Evolutionary conservation across 2,888 invertebrate genomes (phyloP), one percentile per base, ranked within the genome.

Genomic region (Aleiodes alternator): DNA sequence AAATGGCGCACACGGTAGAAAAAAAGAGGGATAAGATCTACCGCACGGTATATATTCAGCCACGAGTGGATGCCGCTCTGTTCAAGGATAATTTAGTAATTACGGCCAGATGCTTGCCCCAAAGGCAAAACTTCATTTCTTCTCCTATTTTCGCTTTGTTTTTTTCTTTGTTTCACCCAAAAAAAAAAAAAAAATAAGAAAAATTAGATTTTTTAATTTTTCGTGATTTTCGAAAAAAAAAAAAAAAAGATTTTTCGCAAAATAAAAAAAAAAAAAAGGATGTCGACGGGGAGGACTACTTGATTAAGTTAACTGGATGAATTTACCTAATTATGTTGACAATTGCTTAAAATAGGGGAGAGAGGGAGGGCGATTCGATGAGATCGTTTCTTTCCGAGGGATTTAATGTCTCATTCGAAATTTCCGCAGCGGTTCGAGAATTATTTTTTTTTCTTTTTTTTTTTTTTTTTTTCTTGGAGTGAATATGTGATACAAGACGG

Each of bases 1-100:
- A 76, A 57, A 78, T 72, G 71, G 76, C 73, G 66, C 51, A 72
- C 75, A 56, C 43, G 4, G 43, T 43, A 9, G 9, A 43, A 23
- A 23, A 23, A 23, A 8, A 8, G 68, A 64, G 69, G 57, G 70
- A 73, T 70, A 70, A 69, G 70, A 74, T 74, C 74, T 74, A 53
- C 57, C 56, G 50, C 69, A 57, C 34, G 59, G 57, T 69, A 23
- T 69, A 23, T 23, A 68, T 56, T 75, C 50, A 73, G 68, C 69
- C 68, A 56, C 59, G 57, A 83, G 81, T 82, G 80, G 84, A 84
- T 81, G 82, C 81, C 77, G 82, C 80, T 82, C 80, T 82, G 83
- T 86, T 83, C 82, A 86, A 84, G 85, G 85, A 88, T 88, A 88
- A 88, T 88, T 88, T 87, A 87, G 88, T 87, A 88, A 88, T 88